Conservation (phyloP, 1,140 invertebrate genomes). For the Cherax destructor region DNA sequence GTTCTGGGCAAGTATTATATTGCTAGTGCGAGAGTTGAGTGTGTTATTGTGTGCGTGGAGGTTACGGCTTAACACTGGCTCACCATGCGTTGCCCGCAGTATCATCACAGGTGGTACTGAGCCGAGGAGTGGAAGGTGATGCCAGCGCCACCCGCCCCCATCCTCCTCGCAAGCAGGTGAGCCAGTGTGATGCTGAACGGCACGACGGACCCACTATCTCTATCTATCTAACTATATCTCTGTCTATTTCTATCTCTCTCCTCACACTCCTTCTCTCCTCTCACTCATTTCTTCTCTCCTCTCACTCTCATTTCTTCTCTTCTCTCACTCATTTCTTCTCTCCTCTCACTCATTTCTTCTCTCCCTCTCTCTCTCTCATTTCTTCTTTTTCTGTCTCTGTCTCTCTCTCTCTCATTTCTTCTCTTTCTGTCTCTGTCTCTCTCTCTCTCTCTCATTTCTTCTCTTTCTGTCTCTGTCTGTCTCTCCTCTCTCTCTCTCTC, state of each 20-base stretch:
- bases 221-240: neutral
- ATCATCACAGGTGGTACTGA: slow-evolving; percentile 66
- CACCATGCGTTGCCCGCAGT: slow-evolving; percentile 60
- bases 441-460: neutral
- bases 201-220: neutral
- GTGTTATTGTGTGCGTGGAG: slow-evolving; percentile 34
- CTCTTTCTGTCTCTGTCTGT: neutral
- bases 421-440: neutral
- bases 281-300: neutral
- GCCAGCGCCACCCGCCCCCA: slow-evolving; percentile 64
- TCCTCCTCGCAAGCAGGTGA: slow-evolving; percentile 64
- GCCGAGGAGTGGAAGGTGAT: slow-evolving; percentile 66
- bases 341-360: neutral
- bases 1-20: neutral
- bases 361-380: neutral
- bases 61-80: slow-evolving; percentile 56
- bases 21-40: neutral
- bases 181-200: slow-evolving; percentile 63
- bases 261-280: too few species aligned
- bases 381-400: neutral
- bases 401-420: neutral
- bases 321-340: neutral
- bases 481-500: neutral
- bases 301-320: neutral
- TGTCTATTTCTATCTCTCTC: neutral